Percentiles rank a stretch among this genome's conserved stretches.
These are phyloP conservation scores for Lepus oiostolus DNA, from an alignment of 2,797 vertebrate genomes.

Conservation along the genomic window DNA sequence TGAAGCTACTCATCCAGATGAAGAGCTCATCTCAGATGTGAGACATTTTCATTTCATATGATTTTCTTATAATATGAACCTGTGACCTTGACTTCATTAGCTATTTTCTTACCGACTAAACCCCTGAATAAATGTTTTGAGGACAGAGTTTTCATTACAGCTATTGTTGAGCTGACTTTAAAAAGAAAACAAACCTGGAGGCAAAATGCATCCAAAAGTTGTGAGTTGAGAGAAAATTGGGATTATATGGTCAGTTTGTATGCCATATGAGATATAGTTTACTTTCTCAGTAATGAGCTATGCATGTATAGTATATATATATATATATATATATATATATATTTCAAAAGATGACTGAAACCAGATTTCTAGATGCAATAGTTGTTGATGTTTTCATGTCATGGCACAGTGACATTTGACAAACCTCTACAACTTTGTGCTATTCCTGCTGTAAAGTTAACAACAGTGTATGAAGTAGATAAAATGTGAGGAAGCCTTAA, in stretches of 20 bases:
- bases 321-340: background rate
- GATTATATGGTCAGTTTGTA: conserved; percentile 56
- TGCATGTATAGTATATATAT: background rate
- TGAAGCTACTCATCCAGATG: background rate
- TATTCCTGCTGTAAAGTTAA: background rate
- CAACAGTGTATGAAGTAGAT: background rate
- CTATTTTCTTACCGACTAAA: conserved; percentile 66
- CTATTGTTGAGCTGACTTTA: conserved; percentile 58
- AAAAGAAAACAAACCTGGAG: conserved; percentile 59
- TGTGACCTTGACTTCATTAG: conserved; percentile 66
- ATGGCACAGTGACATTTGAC: background rate
- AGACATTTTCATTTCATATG: conserved; percentile 7
- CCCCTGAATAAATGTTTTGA: conserved; percentile 46
- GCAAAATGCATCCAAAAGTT: conserved; percentile 51
- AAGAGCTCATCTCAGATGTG: background rate
- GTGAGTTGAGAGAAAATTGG: conserved; percentile 69
- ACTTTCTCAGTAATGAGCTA: conserved; percentile 51
- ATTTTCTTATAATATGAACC: background rate
- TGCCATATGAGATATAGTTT: background rate
- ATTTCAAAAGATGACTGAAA: background rate
- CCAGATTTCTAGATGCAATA: conserved; percentile 32
- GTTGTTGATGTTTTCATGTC: conserved; percentile 48
- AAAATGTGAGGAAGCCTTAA: conserved; percentile 20
- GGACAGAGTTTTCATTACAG: conserved; percentile 54
- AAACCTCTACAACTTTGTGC: background rate